phyloP scores from a whole-genome alignment of 2,113 vertebrate genomes.

The Irena cyanogastra region DNA sequence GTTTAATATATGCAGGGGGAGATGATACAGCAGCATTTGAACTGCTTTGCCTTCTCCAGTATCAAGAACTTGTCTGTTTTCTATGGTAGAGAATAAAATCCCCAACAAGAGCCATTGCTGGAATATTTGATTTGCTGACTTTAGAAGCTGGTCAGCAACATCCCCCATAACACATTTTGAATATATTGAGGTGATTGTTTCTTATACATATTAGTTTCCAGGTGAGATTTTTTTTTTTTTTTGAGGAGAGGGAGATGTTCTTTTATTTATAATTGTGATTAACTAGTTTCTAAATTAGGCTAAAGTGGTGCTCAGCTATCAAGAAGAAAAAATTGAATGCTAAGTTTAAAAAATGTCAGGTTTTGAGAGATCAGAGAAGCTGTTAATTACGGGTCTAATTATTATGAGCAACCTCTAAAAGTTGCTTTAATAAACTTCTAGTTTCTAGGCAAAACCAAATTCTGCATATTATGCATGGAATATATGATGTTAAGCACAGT shows the following conservation, averaged over 20 bases:
- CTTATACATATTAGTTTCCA: not conserved
- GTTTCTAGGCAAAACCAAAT: not conserved
- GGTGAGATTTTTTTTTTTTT: not conserved
- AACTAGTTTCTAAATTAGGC: not conserved
- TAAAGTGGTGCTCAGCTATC: not conserved
- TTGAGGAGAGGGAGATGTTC: fast-evolving
- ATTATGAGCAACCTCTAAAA: not conserved
- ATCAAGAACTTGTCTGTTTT: not conserved
- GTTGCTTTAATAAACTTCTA: not conserved
- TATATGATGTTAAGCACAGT: not conserved
- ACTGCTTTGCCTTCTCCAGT: not conserved
- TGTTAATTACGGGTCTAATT: not conserved
- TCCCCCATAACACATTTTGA: not conserved
- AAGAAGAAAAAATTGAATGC: not conserved
- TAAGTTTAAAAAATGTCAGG: not conserved
- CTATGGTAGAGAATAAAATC: not conserved
- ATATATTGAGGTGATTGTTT: not conserved
- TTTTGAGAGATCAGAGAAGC: not conserved
- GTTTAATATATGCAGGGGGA: not conserved
- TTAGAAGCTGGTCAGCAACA: not conserved
- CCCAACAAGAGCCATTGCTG: not conserved
- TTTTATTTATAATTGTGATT: not conserved
- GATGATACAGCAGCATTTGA: not conserved
- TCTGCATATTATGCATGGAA: not conserved
- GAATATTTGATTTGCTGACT: not conserved